Evolutionary conservation across 2,888 invertebrate species (phyloP).

Genomic region (Drosophila vallismaia): DNA sequence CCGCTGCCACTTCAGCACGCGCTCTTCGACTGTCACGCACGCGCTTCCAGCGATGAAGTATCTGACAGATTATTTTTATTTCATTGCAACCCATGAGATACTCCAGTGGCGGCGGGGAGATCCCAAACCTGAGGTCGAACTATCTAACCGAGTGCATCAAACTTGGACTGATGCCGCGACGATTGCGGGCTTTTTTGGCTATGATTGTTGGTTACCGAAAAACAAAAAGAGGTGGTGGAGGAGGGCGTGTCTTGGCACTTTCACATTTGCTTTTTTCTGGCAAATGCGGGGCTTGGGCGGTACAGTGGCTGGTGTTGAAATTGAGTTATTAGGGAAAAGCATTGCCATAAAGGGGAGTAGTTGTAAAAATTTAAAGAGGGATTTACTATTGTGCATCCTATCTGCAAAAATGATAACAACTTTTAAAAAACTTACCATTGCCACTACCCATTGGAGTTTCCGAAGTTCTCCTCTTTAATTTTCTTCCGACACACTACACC

Average conservation of each 20-base stretch:
- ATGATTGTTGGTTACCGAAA: conserved; percentile 16
- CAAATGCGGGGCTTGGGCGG: conserved; percentile 5
- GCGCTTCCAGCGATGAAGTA: conserved; percentile 66
- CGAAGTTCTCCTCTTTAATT: background rate
- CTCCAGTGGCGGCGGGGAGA: conserved; percentile 13
- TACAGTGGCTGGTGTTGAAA: conserved; percentile 38
- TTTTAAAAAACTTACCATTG: too few species aligned
- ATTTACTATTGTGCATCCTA: too few species aligned
- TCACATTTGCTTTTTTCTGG: conserved; percentile 48
- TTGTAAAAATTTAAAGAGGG: background rate
- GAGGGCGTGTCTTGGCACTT: conserved; percentile 44
- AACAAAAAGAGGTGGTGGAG: background rate
- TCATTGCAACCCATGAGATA: conserved; percentile 49
- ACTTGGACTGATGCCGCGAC: conserved; percentile 23
- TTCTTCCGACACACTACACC: background rate
- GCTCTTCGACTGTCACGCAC: conserved; percentile 62
- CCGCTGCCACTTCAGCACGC: conserved; percentile 27
- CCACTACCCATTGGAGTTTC: too few species aligned
- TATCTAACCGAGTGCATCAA: conserved; percentile 56
- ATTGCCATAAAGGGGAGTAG: conserved; percentile 25
- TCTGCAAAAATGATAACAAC: too few species aligned
- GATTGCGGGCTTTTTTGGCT: conserved; percentile 30
- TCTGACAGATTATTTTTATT: conserved; percentile 63
- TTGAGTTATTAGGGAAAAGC: conserved; percentile 56
- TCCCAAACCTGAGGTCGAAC: conserved; percentile 29